A percentile compares a stretch with the other conserved stretches of the same genome.
These are phyloP conservation scores for Willisornis vidua DNA, from an alignment of 2,113 vertebrate species.

Conservation along the genomic window DNA sequence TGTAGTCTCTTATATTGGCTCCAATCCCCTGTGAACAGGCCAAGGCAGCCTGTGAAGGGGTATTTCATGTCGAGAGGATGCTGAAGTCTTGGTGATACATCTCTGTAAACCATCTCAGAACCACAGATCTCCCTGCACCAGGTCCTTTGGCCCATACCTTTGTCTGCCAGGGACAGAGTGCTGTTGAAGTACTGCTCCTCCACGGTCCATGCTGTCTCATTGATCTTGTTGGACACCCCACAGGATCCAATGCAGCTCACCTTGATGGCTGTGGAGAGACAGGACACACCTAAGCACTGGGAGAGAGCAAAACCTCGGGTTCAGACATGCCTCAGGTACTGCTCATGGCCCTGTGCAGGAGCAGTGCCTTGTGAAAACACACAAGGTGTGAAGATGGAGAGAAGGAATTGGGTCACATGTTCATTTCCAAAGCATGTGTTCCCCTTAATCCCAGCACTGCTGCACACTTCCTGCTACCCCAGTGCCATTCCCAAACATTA, in stretches of 20 bases:
- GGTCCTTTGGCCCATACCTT: conserved; percentile 73
- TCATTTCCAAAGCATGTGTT: background rate
- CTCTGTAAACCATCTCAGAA: background rate
- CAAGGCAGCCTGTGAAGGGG: background rate
- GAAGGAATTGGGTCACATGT: background rate
- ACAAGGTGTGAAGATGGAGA: background rate
- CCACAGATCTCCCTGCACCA: background rate
- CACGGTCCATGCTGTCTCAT: conserved; percentile 80
- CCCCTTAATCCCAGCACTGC: background rate
- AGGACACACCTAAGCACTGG: background rate
- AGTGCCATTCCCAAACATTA: background rate
- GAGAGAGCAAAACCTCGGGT: background rate
- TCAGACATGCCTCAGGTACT: background rate
- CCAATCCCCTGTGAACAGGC: background rate
- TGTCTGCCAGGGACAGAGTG: conserved; percentile 87
- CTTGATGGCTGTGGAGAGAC: conserved; percentile 83
- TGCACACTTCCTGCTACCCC: background rate
- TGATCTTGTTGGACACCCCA: conserved; percentile 87
- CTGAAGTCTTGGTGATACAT: background rate
- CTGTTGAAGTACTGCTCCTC: conserved; percentile 95
- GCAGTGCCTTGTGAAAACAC: background rate
- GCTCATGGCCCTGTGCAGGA: background rate
- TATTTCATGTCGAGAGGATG: background rate
- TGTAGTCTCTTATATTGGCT: background rate
- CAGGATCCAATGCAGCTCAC: conserved; percentile 91